Base-by-base conservation (phyloP, 2,797 vertebrate genomes). In the Syndactyla subalaris region DNA sequence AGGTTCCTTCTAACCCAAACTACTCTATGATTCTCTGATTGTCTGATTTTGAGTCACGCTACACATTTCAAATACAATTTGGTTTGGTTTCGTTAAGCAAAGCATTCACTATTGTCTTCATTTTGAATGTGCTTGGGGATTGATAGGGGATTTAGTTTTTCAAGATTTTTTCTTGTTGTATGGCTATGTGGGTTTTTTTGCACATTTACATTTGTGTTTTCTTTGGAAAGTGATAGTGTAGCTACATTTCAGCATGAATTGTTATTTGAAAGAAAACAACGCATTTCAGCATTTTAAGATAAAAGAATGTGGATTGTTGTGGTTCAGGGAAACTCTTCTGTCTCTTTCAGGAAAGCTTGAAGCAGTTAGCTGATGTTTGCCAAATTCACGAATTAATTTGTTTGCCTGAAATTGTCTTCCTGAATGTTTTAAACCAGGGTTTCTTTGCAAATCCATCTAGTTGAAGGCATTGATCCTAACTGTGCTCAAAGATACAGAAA, bases 181-280 rank as follows among this genome's bases (percentile, higher is more conserved):
- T 63, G 67, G 4, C 3, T n/a, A 3, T 1, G 3, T 8, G 10
- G 4, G 0, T 3, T 21, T 67, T 63, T 41, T 61, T 49, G 8
- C 8, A 22, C 17, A 2, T 32, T 61, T n/a, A 9, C 6, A 20
- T 63, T 4, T 6, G 71, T 71, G 2, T 63, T 77, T 73, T 7
- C 7, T n/a, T 63, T 81, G 22, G 13, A 86, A 86, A 66, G 7
- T 58, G 24, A 34, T 49, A 84, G n/a, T 18, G 15, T 30, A 74
- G 19, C 5, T 23, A 13, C 19, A 66, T 84, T 75, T 43, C 24
- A 36, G 14, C 9, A 20, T 20, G 18, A 78, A 62, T 61, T 5
- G 0, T 41, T 58, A 54, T n/a, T 89, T 10, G 6, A 65, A 89
- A 24, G 3, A 68, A 10, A 78, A 29, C 1, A 75, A 32, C 30